Base-by-base conservation (phyloP, 2,797 vertebrate species). In the Lacerta agilis region DNA sequence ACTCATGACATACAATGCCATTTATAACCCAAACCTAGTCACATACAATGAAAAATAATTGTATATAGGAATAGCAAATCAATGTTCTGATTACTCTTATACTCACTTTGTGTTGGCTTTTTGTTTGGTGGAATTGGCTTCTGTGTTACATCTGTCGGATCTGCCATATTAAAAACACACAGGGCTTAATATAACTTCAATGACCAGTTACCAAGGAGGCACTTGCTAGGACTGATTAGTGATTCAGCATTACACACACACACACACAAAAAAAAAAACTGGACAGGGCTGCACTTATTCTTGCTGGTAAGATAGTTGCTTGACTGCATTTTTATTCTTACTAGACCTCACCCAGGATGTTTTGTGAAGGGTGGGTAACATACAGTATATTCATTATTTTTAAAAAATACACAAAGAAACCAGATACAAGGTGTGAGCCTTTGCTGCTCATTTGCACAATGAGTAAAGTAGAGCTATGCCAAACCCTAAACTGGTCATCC, bases 21-120 rank as follows among this genome's bases (percentile, higher is more conserved):
- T 38, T 67, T 69, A 78, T 83, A 71, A 8, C 10, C 33, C 33
- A 83, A 38, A 41, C 77, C 3, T 45, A 67, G 17, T 23, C 58
- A 67, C 1, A 41, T 73, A 61, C 38, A 55, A 8, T 85, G 36
- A 58, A 25, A 18, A 84, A 72, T 25, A 72, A 18, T 9, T 72
- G 13, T 33, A 85, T 33, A 84, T 20, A 77, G 18, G 17, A 64
- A 25, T 66, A 66, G 77, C 2, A 78, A 13, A 85, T 33, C 41
- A 43, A 5, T 45, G 1, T 6, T 45, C 11, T 23, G 3, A 43
- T 76, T 87, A 55, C 64, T 41, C 6, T 9, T 90, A 91, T 81
- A 93, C 91, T 85, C 79, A 85, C 89, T 5, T 5, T 5, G 5
- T n/a, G 43, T 1, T 43, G 86, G 45, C 5, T 85, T 85, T 87